phyloP scores from a whole-genome alignment of 2,113 vertebrate genomes.

The Erinaceus europaeus region DNA sequence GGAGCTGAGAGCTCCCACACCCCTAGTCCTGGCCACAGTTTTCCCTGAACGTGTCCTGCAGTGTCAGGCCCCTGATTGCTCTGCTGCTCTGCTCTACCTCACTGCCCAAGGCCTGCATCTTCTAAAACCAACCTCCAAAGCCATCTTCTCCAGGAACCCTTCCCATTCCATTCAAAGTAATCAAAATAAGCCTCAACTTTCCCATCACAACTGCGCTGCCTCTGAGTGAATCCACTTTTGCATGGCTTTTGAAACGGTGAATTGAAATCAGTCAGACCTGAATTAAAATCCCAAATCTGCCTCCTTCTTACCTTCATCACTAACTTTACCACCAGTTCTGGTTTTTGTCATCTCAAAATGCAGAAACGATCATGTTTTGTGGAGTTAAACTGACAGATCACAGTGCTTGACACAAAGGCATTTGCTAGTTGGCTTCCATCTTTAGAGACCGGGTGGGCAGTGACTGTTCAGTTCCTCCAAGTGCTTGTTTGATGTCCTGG shows the following conservation, averaged over 20 bases:
- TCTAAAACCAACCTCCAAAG: not conserved
- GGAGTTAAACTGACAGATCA: not conserved
- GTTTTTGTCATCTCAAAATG: not conserved
- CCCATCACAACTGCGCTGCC: not conserved
- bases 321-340: not conserved
- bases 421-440: not conserved
- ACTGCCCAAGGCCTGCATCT: not conserved
- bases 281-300: not conserved
- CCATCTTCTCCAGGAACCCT: not conserved
- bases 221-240: not conserved
- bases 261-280: not conserved
- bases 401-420: too few species aligned
- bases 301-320: not conserved
- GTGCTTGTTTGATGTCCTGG: not conserved
- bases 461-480: not conserved
- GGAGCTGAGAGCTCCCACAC: not conserved
- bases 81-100: not conserved
- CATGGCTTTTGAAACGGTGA: not conserved
- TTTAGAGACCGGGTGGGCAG: not conserved
- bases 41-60: not conserved
- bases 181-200: not conserved
- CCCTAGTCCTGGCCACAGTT: too few species aligned
- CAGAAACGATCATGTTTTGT: not conserved
- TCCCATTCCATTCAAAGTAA: fast-evolving
- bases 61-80: not conserved